Evolutionary conservation across 92 coral and sea anemone species (phyloP).

Genomic region (Umimayanthus chanpuru): DNA sequence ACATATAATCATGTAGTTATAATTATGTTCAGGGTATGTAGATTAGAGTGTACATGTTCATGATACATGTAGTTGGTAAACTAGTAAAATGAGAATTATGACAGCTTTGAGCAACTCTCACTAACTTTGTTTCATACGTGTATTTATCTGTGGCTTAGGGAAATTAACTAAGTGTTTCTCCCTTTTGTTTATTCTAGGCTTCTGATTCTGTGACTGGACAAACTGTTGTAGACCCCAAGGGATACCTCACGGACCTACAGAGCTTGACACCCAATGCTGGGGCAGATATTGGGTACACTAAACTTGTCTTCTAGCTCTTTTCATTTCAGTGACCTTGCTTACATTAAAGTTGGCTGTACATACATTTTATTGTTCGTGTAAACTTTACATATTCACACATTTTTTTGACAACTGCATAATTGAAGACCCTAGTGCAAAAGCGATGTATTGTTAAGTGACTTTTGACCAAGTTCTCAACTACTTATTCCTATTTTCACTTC

Average conservation of each 20-base stretch:
- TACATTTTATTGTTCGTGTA: no score
- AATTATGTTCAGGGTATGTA: no score
- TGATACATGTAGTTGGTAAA: no score
- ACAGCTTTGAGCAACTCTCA: background rate
- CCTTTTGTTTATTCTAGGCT: constrained; percentile 57
- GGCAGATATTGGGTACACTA: constrained; percentile 91
- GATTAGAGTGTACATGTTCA: no score
- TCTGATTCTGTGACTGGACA: constrained; percentile 98
- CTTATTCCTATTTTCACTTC: no score
- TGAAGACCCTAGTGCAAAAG: no score
- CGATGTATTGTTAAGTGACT: no score
- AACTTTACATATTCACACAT: no score
- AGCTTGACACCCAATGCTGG: constrained; percentile 93
- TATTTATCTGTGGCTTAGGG: background rate
- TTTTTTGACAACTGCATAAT: no score
- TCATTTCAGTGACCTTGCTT: background rate
- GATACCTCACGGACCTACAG: constrained; percentile 92
- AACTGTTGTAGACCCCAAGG: constrained; percentile 97
- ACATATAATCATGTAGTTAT: no score
- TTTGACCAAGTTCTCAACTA: no score
- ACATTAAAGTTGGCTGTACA: background rate
- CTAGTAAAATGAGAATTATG: background rate
- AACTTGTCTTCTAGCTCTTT: background rate
- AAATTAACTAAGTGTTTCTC: background rate
- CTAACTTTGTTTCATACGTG: background rate